Evolutionary conservation across 2,113 vertebrate species (phyloP).

Genomic region (Python bivittatus): DNA sequence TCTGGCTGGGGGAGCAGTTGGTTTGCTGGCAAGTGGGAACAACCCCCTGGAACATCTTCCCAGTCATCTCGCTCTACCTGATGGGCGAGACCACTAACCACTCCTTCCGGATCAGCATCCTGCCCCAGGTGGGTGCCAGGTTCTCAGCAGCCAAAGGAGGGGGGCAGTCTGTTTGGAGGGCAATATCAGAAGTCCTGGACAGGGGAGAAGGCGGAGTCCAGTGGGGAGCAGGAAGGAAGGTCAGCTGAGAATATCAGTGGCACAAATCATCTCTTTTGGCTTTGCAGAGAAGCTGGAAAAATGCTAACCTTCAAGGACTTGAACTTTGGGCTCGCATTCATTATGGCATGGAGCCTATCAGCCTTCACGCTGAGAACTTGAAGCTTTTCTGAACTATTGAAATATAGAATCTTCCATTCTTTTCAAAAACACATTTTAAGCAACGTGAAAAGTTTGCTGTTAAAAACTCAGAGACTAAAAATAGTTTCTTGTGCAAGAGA

Average conservation of each 20-base stretch:
- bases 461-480: too few species aligned
- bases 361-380: neutral
- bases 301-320: neutral
- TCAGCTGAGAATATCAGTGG: neutral
- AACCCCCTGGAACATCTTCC: conserved; percentile 98
- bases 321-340: neutral
- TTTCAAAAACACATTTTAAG: neutral
- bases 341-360: neutral
- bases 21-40: conserved; percentile 97
- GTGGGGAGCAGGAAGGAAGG: neutral
- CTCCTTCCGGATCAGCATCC: conserved; percentile 96
- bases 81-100: conserved; percentile 97
- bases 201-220: neutral
- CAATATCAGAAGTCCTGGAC: neutral
- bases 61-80: conserved; percentile 93
- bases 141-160: too few species aligned
- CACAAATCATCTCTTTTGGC: neutral
- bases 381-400: neutral
- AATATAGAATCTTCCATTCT: too few species aligned
- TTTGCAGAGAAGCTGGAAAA: neutral
- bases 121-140: conserved; percentile 86
- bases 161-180: neutral
- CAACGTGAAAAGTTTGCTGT: neutral
- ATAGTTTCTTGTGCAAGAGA: neutral
- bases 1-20: conserved; percentile 97